Conservation (phyloP, 2,797 vertebrate genomes). For the Lithobates pipiens region DNA sequence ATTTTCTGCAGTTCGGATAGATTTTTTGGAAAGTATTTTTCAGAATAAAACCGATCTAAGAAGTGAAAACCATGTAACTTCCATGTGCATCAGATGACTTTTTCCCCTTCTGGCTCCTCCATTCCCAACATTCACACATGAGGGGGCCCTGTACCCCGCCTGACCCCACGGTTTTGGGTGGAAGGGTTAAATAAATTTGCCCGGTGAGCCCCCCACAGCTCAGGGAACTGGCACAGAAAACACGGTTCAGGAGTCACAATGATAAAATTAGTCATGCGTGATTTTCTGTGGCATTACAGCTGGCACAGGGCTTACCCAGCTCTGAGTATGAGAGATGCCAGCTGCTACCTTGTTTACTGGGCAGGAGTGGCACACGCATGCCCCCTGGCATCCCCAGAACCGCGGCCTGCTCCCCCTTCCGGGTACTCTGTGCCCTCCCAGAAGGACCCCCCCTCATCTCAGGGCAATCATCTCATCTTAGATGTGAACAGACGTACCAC, state of each 20-base stretch:
- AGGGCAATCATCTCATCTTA: too few relatives aligned
- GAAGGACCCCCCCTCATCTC: not conserved
- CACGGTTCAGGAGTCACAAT: constrained; percentile 18
- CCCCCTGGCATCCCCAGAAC: constrained; percentile 3
- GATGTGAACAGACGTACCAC: too few relatives aligned
- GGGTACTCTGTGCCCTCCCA: not conserved
- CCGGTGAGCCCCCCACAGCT: not conserved
- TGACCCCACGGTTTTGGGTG: too few relatives aligned
- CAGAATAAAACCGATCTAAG: too few relatives aligned
- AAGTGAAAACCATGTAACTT: too few relatives aligned
- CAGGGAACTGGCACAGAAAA: not conserved
- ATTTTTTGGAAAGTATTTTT: too few relatives aligned
- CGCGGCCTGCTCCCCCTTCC: constrained; percentile 8
- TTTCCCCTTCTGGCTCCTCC: too few relatives aligned
- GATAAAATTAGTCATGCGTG: constrained; percentile 41
- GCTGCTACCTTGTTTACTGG: constrained; percentile 47
- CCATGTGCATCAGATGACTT: too few relatives aligned
- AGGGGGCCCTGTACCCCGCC: too few relatives aligned
- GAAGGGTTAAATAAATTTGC: constrained; percentile 3
- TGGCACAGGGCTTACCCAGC: constrained; percentile 35
- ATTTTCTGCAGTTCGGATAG: too few relatives aligned
- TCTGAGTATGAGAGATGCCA: constrained; percentile 28
- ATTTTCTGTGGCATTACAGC: constrained; percentile 40
- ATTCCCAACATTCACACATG: too few relatives aligned
- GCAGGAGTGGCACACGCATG: constrained; percentile 7